These are phyloP conservation scores for Mugil cephalus DNA, from an alignment of 2,113 vertebrate species.

Conservation along the genomic window DNA sequence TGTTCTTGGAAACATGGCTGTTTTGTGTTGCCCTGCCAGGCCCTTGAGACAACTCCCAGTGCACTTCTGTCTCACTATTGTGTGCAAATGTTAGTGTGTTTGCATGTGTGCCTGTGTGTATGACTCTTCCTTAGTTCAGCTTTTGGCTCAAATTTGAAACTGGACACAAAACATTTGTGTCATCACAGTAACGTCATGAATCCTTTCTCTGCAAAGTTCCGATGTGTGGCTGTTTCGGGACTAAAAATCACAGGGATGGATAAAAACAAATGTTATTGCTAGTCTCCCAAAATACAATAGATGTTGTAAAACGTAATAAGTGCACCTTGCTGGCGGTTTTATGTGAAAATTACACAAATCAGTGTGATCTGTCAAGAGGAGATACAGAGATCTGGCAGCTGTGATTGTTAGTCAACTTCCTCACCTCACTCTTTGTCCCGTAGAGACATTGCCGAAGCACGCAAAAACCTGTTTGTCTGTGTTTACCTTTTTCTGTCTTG, in stretches of 20 bases:
- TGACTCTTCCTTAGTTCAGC: slow-evolving; percentile 8
- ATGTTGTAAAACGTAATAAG: slow-evolving; percentile 36
- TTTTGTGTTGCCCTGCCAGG: slow-evolving; percentile 53
- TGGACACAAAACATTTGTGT: background rate
- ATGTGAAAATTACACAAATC: slow-evolving; percentile 55
- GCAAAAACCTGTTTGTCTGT: slow-evolving; percentile 40
- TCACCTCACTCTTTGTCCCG: slow-evolving; percentile 20
- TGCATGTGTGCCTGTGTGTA: slow-evolving; percentile 27
- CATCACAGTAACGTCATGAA: background rate
- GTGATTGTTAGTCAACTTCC: slow-evolving; percentile 48
- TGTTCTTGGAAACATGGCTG: slow-evolving; percentile 62
- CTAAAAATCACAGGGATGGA: slow-evolving; percentile 21
- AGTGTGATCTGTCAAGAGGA: slow-evolving; percentile 50
- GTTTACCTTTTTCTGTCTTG: slow-evolving; percentile 30
- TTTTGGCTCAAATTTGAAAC: slow-evolving; percentile 13
- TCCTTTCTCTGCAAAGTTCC: background rate
- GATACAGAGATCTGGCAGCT: slow-evolving; percentile 48
- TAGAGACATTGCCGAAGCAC: slow-evolving; percentile 26
- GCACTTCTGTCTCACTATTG: slow-evolving; percentile 49
- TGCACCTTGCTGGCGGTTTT: slow-evolving; percentile 32
- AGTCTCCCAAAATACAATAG: slow-evolving; percentile 27
- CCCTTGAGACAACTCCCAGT: slow-evolving; percentile 53
- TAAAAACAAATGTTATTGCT: slow-evolving; percentile 31
- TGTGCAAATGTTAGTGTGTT: slow-evolving; percentile 35
- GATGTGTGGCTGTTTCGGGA: slow-evolving; percentile 10